A percentile compares a stretch with the other conserved stretches of the same genome.
phyloP scores from a whole-genome alignment of 2,113 vertebrate species.

The Phrynosoma platyrhinos region DNA sequence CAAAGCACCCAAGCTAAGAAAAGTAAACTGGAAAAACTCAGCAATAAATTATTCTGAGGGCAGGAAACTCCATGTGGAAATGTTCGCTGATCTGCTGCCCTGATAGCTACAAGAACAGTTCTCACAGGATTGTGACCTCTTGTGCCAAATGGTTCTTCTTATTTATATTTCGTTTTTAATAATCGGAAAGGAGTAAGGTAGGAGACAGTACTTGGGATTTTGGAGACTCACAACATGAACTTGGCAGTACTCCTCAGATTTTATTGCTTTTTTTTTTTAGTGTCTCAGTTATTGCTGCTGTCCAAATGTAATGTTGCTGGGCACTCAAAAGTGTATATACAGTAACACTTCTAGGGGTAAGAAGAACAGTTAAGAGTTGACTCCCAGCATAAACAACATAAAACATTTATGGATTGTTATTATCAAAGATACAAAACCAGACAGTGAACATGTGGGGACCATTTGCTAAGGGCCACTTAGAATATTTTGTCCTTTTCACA shows the following conservation, averaged over 20 bases:
- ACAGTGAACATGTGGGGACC: slow-evolving; percentile 31
- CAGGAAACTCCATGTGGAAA: background rate
- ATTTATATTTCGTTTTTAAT: background rate
- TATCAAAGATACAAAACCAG: slow-evolving; percentile 38
- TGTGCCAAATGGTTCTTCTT: background rate
- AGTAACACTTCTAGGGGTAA: background rate
- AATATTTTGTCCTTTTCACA: no score
- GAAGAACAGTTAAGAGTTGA: background rate
- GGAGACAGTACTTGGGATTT: background rate
- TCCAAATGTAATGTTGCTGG: slow-evolving; percentile 59
- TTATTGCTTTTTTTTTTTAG: slow-evolving; percentile 72
- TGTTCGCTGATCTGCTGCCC: no score
- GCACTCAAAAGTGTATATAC: slow-evolving; percentile 48
- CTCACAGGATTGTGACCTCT: background rate
- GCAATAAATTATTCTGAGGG: background rate
- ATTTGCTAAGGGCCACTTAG: slow-evolving; percentile 23
- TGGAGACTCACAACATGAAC: slow-evolving; percentile 36
- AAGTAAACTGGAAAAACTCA: background rate
- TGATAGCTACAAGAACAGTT: background rate
- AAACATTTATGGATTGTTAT: slow-evolving; percentile 32
- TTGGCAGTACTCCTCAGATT: slow-evolving; percentile 36
- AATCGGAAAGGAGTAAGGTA: background rate
- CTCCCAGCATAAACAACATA: slow-evolving; percentile 30
- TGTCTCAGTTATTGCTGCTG: slow-evolving; percentile 52
- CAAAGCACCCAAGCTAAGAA: background rate